phyloP scores from a whole-genome alignment of 2,797 vertebrate species.

The Chromis chromis region DNA sequence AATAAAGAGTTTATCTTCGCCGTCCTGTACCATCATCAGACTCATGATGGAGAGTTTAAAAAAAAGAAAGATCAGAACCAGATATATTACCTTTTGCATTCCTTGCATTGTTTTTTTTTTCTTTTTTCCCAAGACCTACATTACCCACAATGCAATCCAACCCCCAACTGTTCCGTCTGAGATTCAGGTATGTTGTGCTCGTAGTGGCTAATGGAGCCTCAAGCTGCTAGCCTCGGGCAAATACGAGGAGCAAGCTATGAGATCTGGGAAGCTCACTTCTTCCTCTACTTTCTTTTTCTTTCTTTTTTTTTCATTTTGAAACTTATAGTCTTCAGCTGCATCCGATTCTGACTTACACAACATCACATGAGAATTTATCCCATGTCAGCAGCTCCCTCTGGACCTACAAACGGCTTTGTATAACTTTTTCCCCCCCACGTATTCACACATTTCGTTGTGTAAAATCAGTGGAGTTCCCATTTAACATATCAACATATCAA shows the following conservation, averaged over 20 bases:
- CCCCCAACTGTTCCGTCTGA: neutral
- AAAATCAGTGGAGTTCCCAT: neutral
- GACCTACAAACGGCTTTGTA: neutral
- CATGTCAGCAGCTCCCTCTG: constrained; percentile 7
- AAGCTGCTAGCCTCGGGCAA: constrained; percentile 1
- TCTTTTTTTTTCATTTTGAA: constrained; percentile 7
- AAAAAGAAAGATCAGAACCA: neutral
- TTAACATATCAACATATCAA: constrained; percentile 12
- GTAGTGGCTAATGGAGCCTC: neutral
- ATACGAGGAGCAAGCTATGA: neutral
- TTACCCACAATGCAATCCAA: neutral
- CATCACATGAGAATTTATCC: constrained; percentile 8
- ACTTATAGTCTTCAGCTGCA: neutral
- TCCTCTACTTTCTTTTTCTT: neutral
- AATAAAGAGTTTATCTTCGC: constrained; percentile 5
- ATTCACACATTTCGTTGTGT: neutral
- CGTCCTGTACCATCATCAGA: neutral
- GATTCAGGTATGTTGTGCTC: neutral
- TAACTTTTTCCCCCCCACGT: neutral
- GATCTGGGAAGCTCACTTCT: neutral
- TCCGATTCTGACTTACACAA: neutral
- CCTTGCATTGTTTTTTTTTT: neutral
- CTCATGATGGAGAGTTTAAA: neutral
- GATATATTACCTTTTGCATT: neutral
- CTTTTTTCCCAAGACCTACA: neutral